Evolutionary conservation across 2,888 invertebrate species (phyloP).

Genomic region (Busseola fusca): DNA sequence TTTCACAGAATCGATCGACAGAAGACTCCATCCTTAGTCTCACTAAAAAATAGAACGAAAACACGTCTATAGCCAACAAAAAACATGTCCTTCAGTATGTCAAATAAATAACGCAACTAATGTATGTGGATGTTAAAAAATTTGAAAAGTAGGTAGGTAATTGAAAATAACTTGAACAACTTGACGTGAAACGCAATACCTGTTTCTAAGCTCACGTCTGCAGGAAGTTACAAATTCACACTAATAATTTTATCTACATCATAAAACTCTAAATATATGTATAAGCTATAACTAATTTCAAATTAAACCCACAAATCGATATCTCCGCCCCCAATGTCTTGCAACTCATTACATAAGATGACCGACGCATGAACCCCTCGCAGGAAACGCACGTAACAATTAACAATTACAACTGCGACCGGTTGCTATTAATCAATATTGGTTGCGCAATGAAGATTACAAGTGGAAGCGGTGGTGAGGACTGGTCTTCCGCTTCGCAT

Average conservation of each 20-base stretch:
- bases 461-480: constrained; percentile 22
- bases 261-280: constrained; percentile 15
- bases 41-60: not conserved
- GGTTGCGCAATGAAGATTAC: constrained; percentile 51
- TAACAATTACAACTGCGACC: constrained; percentile 41
- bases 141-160: not conserved
- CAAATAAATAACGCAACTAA: not conserved
- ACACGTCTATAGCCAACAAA: not conserved
- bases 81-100: not conserved
- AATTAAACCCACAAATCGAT: constrained; percentile 21
- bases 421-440: constrained; percentile 51
- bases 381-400: constrained; percentile 55
- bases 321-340: constrained; percentile 18
- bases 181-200: too few species aligned
- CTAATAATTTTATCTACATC: not conserved
- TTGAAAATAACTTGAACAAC: not conserved
- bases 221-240: constrained; percentile 21
- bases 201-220: not conserved
- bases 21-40: too few species aligned
- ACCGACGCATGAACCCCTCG: constrained; percentile 15
- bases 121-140: not conserved
- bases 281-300: constrained; percentile 28
- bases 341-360: constrained; percentile 44
- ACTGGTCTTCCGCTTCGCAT: constrained; percentile 38
- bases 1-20: too few species aligned